Conservation (phyloP, 2,888 invertebrate species). For the Ormyrus rosae region DNA sequence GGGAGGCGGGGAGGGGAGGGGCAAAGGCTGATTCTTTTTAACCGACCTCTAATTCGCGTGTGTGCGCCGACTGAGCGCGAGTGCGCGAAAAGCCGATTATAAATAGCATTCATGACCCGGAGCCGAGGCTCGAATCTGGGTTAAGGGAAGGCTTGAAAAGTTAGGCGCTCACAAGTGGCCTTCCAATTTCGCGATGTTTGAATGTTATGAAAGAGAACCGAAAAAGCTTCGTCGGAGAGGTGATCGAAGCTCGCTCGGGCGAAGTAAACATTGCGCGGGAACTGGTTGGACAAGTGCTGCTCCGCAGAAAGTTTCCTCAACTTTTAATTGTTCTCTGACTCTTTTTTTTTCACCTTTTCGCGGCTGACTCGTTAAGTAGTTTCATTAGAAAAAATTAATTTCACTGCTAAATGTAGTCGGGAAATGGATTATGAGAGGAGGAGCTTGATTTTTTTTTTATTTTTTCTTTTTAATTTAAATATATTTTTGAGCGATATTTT, state of each 20-base stretch:
- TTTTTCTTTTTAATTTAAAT: no score
- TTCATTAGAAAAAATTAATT: no score
- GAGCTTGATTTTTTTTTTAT: no score
- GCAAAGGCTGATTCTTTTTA: conserved; percentile 5
- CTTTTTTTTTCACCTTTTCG: no score
- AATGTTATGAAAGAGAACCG: conserved; percentile 1
- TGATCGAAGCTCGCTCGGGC: background rate
- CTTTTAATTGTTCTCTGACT: no score
- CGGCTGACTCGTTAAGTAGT: no score
- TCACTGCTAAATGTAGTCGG: no score
- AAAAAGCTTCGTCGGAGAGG: background rate
- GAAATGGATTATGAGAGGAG: no score
- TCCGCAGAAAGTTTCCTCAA: no score
- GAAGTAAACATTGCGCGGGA: background rate
- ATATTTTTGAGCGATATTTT: no score
- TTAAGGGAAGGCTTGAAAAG: conserved; percentile 41
- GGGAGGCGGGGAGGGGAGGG: background rate
- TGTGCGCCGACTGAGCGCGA: background rate
- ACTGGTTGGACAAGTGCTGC: no score
- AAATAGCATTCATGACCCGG: conserved; percentile 42
- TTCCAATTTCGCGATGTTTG: conserved; percentile 43
- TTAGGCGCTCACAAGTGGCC: conserved; percentile 27
- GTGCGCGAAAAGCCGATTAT: conserved; percentile 42
- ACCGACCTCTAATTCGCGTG: background rate
- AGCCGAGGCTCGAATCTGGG: conserved; percentile 23